A percentile compares a stretch with the other conserved stretches of the same genome.
Evolutionary conservation across 2,113 vertebrate genomes (phyloP).

Genomic region (Platichthys flesus): DNA sequence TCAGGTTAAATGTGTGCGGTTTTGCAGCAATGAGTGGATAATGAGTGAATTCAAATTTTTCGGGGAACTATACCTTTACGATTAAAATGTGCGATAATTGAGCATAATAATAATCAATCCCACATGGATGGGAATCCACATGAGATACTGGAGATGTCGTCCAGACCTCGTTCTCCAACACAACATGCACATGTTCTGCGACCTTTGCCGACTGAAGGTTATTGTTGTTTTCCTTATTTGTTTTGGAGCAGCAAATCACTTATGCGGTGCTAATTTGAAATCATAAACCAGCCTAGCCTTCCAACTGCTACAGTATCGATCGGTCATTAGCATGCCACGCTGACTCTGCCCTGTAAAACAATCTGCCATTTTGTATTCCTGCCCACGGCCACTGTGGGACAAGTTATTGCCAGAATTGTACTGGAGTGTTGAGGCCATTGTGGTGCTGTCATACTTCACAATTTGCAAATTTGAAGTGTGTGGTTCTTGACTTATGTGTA

Average conservation of each 20-base stretch:
- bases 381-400: slow-evolving; percentile 35
- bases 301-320: slow-evolving; percentile 68
- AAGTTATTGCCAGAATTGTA: slow-evolving; percentile 49
- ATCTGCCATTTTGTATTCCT: slow-evolving; percentile 49
- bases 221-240: slow-evolving; percentile 49
- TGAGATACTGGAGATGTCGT: background rate
- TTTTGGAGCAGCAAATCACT: slow-evolving; percentile 53
- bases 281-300: slow-evolving; percentile 56
- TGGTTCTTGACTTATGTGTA: slow-evolving; percentile 17
- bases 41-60: too few relatives aligned
- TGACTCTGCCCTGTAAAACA: slow-evolving; percentile 54
- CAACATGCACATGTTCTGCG: background rate
- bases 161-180: background rate
- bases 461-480: background rate
- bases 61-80: too few relatives aligned
- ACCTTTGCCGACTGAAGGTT: background rate
- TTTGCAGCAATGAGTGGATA: too few relatives aligned
- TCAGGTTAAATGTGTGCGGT: background rate
- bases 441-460: slow-evolving; percentile 24
- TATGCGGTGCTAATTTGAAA: slow-evolving; percentile 59
- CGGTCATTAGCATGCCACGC: slow-evolving; percentile 65
- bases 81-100: too few relatives aligned
- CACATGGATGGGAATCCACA: too few relatives aligned
- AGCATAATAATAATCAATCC: too few relatives aligned
- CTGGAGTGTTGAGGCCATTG: slow-evolving; percentile 17